Percentiles rank a stretch among this genome's conserved stretches.
Evolutionary conservation across 1,140 invertebrate genomes (phyloP).

Genomic region (Drosophila funebris): DNA sequence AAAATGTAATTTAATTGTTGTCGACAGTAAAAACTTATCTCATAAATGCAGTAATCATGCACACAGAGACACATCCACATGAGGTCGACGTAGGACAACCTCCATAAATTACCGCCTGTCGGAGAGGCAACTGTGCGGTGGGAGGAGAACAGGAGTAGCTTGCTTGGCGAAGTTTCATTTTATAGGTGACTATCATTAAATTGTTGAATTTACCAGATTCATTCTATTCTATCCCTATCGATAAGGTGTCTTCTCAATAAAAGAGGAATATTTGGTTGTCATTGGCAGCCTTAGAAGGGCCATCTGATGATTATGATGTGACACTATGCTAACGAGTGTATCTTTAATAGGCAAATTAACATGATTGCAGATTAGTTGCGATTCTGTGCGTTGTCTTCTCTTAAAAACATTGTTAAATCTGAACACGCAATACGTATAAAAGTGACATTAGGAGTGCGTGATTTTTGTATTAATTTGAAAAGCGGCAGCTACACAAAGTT

Average conservation of each 20-base stretch:
- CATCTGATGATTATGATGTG: slow-evolving; percentile 23
- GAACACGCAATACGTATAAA: slow-evolving; percentile 67
- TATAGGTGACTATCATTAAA: background rate
- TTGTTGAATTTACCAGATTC: background rate
- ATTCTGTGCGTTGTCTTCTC: slow-evolving; percentile 24
- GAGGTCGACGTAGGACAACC: background rate
- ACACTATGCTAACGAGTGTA: slow-evolving; percentile 9
- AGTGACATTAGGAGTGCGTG: slow-evolving; percentile 66
- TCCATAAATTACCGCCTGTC: slow-evolving; percentile 1
- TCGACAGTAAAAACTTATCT: slow-evolving; percentile 76
- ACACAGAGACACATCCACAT: slow-evolving; percentile 15
- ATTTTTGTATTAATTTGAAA: slow-evolving; percentile 59
- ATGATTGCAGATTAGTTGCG: slow-evolving; percentile 24
- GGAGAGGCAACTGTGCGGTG: background rate
- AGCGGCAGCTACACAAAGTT: background rate
- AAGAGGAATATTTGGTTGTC: too few species aligned
- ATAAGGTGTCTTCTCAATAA: too few species aligned
- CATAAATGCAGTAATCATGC: slow-evolving; percentile 72
- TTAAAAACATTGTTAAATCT: slow-evolving; percentile 54
- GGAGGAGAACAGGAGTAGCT: too few species aligned
- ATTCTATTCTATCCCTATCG: background rate
- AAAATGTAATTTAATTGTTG: slow-evolving; percentile 79
- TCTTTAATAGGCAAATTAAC: slow-evolving; percentile 4
- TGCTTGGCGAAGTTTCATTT: background rate
- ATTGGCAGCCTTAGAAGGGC: slow-evolving; percentile 28